Conservation (phyloP, 2,113 vertebrate species). For the rabbit (Oryctolagus cuniculus) region DNA sequence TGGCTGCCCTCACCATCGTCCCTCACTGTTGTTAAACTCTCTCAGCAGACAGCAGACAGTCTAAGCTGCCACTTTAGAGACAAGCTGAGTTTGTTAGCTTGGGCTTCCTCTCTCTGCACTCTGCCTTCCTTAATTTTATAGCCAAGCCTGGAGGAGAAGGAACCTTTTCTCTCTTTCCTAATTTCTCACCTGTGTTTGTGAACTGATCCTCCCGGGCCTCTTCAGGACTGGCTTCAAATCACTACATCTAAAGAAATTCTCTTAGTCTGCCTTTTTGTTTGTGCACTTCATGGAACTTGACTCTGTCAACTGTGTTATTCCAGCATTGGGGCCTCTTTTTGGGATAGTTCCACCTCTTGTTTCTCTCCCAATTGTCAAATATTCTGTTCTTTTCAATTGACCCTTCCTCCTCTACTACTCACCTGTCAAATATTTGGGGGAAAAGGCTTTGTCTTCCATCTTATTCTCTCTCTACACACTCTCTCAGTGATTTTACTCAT, state of each 20-base stretch:
- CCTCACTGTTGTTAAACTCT: too few species aligned
- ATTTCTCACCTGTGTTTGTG: not conserved
- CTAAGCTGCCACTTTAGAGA: conserved; percentile 20
- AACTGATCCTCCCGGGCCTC: not conserved
- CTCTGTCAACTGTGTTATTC: not conserved
- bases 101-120: not conserved
- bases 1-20: not conserved
- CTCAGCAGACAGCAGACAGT: not conserved
- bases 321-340: not conserved
- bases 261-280: not conserved
- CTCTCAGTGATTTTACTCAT: not conserved
- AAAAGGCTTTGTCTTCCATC: not conserved
- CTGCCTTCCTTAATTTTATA: not conserved
- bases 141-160: not conserved
- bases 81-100: not conserved
- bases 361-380: not conserved
- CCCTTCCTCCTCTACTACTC: not conserved
- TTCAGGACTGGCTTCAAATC: not conserved
- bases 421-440: not conserved
- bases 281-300: not conserved
- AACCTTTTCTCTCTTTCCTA: not conserved
- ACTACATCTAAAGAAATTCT: not conserved
- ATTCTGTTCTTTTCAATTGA: not conserved
- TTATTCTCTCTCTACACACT: not conserved
- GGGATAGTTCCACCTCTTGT: not conserved